phyloP scores from a whole-genome alignment of 2,797 vertebrate genomes.

The Halcyon smyrnensis region DNA sequence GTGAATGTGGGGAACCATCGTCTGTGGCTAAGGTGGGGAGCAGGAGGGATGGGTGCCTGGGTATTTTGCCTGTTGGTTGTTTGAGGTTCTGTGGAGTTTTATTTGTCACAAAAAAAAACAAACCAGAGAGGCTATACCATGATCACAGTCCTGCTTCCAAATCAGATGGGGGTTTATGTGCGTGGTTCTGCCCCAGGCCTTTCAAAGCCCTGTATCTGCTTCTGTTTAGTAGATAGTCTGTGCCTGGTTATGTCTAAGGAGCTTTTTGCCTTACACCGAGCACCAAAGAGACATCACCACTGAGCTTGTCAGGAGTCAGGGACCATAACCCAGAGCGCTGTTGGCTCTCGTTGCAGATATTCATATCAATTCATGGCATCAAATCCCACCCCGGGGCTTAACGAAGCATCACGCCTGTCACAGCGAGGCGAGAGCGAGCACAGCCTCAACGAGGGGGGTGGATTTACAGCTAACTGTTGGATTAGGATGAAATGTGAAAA shows the following conservation, averaged over 20 bases:
- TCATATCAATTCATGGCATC: background rate
- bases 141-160: accelerated
- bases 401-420: background rate
- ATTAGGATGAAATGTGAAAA: background rate
- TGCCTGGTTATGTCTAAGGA: background rate
- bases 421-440: background rate
- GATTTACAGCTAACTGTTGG: constrained; percentile 78
- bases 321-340: background rate
- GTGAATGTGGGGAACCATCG: accelerated
- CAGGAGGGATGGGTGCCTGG: accelerated
- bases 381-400: background rate
- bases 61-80: accelerated
- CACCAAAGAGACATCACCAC: background rate
- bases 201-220: background rate
- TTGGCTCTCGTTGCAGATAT: background rate
- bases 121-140: accelerated
- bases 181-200: accelerated
- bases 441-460: background rate
- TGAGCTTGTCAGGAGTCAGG: background rate
- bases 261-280: background rate
- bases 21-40: accelerated
- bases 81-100: background rate
- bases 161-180: accelerated
- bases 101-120: background rate
- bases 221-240: accelerated